These are phyloP conservation scores for Odocoileus hemionus DNA, from an alignment of 2,113 vertebrate species.

Conservation along the genomic window DNA sequence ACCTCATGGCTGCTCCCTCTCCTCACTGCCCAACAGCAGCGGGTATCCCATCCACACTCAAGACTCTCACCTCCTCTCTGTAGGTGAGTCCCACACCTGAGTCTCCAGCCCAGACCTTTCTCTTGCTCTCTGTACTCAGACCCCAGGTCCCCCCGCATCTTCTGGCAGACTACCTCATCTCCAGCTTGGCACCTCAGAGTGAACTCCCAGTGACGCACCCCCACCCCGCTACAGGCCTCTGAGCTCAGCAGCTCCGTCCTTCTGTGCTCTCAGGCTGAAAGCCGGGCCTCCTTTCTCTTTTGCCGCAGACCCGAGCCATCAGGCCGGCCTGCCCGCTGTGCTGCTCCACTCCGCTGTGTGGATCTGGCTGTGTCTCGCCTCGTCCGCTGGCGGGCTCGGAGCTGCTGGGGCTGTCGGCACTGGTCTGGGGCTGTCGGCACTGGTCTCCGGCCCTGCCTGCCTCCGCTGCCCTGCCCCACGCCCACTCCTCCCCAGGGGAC, in stretches of 20 bases:
- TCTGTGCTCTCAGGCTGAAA: background rate
- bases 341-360: background rate
- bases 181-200: background rate
- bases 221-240: background rate
- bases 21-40: background rate
- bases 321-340: accelerated
- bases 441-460: background rate
- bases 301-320: accelerated
- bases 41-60: accelerated
- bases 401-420: background rate
- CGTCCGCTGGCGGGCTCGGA: background rate
- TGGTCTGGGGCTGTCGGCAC: background rate
- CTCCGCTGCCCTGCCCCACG: background rate
- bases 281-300: background rate
- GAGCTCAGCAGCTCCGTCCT: background rate
- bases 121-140: background rate
- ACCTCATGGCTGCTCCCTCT: background rate
- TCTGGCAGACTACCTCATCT: background rate
- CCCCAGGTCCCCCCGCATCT: background rate
- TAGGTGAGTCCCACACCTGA: background rate
- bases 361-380: accelerated
- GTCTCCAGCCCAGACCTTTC: background rate
- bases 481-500: background rate
- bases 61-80: background rate
- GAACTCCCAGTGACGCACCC: too few species aligned